phyloP scores from a whole-genome alignment of 1,140 invertebrate genomes.

The Cheumatopsyche charites region DNA sequence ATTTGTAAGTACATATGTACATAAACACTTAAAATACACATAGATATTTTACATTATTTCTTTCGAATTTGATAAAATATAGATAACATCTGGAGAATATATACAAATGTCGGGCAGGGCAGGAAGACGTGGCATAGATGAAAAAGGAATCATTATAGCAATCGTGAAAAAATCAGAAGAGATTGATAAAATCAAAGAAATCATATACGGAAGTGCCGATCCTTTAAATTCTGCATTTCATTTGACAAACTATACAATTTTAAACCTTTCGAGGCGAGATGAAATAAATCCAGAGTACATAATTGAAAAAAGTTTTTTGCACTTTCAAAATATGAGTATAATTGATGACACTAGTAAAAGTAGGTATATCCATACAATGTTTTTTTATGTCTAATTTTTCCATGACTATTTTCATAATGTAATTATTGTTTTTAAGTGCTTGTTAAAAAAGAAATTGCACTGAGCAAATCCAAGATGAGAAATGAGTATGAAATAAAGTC shows the following conservation, averaged over 20 bases:
- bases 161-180: constrained; percentile 72
- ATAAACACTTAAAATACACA: not conserved
- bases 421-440: not conserved
- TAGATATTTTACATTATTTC: not conserved
- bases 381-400: constrained; percentile 12
- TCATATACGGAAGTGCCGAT: constrained; percentile 93
- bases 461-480: not conserved
- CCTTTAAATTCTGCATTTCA: constrained; percentile 99
- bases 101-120: constrained; percentile 99
- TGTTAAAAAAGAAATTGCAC: not conserved
- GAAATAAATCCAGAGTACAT: constrained; percentile 99
- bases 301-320: constrained; percentile 97
- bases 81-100: constrained; percentile 98
- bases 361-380: constrained; percentile 56
- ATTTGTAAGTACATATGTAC: constrained; percentile 67
- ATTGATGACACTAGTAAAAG: constrained; percentile 88
- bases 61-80: constrained; percentile 16
- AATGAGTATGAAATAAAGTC: not conserved
- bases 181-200: constrained; percentile 85
- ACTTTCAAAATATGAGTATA: constrained; percentile 97
- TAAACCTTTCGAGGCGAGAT: constrained; percentile 95
- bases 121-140: constrained; percentile 94
- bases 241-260: constrained; percentile 96
- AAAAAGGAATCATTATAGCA: constrained; percentile 97
- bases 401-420: not conserved